phyloP scores from a whole-genome alignment of 2,797 vertebrate genomes.

The Mus caroli region DNA sequence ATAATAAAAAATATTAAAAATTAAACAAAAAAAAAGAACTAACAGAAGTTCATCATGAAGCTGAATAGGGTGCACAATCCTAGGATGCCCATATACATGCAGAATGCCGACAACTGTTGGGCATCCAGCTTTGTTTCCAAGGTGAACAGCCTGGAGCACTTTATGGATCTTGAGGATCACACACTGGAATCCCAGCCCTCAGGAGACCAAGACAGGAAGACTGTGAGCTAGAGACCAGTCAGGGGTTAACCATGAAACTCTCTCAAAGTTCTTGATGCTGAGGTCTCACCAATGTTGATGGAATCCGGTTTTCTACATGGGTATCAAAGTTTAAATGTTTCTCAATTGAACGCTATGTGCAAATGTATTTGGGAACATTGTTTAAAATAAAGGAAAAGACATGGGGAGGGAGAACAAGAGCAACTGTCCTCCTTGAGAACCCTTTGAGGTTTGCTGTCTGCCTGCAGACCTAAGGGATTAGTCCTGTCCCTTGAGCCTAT shows the following conservation, averaged over 20 bases:
- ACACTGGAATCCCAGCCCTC: neutral
- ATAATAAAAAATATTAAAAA: too few relatives aligned
- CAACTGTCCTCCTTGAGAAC: neutral
- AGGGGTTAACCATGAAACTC: neutral
- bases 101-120: neutral
- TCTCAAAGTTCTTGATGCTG: neutral
- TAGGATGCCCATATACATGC: neutral
- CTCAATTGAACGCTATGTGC: neutral
- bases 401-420: neutral
- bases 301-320: constrained; percentile 2
- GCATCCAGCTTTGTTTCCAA: neutral
- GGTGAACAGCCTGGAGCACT: neutral
- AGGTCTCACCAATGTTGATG: neutral
- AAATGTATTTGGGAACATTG: neutral
- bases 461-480: neutral
- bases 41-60: neutral
- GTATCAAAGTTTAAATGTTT: neutral
- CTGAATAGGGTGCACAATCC: too few relatives aligned
- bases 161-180: neutral
- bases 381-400: neutral
- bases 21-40: too few relatives aligned
- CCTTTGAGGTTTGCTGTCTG: neutral
- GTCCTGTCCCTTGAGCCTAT: neutral
- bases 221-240: neutral
- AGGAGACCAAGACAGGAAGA: neutral